Conservation (phyloP, 2,888 invertebrate genomes). For the Rotaria socialis region DNA sequence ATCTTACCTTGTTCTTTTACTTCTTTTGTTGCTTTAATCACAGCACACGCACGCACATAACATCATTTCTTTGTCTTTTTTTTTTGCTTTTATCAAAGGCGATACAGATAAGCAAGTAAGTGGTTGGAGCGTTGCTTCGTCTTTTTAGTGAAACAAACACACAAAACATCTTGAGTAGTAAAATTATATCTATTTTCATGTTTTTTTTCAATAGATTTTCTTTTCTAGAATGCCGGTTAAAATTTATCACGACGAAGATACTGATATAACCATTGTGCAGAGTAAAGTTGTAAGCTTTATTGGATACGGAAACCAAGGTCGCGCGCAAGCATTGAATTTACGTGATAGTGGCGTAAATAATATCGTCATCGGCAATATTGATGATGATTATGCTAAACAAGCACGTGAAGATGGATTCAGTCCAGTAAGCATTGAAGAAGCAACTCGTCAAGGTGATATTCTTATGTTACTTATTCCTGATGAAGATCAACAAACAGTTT, state of each 20-base stretch:
- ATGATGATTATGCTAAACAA: constrained; percentile 34
- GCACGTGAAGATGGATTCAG: constrained; percentile 3
- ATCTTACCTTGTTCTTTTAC: background rate
- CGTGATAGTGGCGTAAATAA: constrained; percentile 27
- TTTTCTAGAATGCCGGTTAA: background rate
- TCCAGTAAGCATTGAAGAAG: background rate
- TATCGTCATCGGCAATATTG: background rate
- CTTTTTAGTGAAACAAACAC: background rate
- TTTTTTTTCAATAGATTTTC: background rate
- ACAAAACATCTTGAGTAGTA: background rate
- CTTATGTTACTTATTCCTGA: constrained; percentile 26
- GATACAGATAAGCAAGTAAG: background rate
- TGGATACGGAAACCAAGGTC: constrained; percentile 27
- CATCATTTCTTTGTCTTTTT: background rate
- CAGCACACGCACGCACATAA: background rate
- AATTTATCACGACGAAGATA: constrained; percentile 24
- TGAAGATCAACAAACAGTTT: constrained; percentile 33
- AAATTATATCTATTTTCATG: background rate
- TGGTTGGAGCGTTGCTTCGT: background rate
- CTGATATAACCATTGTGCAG: background rate
- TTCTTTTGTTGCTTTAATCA: background rate
- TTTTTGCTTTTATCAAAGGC: background rate
- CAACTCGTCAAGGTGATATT: background rate
- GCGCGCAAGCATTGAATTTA: constrained; percentile 24
- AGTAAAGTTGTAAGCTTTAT: background rate